Evolutionary conservation across 2,113 vertebrate genomes (phyloP).

Genomic region (Seriola aureovittata): DNA sequence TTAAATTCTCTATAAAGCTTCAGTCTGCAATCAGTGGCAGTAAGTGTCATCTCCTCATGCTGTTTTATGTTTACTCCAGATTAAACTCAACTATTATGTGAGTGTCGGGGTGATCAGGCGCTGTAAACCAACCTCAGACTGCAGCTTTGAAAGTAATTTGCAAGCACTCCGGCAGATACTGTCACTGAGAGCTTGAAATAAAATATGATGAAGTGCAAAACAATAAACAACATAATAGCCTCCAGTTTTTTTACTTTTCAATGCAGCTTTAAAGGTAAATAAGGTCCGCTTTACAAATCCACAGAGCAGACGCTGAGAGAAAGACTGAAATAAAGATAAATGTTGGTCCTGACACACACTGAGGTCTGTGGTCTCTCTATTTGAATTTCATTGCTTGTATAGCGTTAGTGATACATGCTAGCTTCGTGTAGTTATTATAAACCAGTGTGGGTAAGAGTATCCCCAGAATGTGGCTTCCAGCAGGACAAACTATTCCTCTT

Average conservation of each 20-base stretch:
- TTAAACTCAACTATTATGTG: background rate
- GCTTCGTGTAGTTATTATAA: conserved; percentile 5
- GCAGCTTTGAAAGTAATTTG: background rate
- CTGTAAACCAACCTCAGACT: background rate
- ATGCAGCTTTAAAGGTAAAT: background rate
- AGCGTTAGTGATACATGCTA: background rate
- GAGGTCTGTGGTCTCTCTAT: background rate
- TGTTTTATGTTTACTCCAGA: background rate
- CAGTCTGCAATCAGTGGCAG: background rate
- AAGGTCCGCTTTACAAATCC: background rate
- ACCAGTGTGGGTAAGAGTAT: background rate
- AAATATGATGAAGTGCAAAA: too few species aligned
- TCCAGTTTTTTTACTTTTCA: background rate
- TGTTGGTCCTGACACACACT: background rate
- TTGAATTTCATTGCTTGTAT: background rate
- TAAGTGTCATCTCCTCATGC: background rate
- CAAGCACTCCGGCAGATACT: background rate
- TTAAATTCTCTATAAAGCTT: background rate
- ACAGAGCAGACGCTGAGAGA: background rate
- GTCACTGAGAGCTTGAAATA: too few species aligned
- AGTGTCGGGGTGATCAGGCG: background rate
- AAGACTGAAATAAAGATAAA: background rate
- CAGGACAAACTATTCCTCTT: conserved; percentile 20
- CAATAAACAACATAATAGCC: background rate
- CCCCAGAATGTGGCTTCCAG: background rate